phyloP scores from a whole-genome alignment of 2,113 vertebrate genomes.

The Leptobrachium ailaonicum region DNA sequence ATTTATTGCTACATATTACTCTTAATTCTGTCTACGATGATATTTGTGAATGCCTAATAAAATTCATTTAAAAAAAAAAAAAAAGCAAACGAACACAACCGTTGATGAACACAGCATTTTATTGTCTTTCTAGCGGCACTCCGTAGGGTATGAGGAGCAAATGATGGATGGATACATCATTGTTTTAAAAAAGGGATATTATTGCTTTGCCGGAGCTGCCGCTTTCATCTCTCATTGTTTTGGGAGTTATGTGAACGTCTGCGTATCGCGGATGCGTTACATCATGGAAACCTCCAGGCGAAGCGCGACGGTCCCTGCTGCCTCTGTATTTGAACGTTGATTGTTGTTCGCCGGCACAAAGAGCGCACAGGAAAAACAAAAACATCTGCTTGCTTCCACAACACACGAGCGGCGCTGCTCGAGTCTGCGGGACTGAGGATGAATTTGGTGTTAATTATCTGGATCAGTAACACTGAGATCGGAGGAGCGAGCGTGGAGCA shows the following conservation, averaged over 20 bases:
- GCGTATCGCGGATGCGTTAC: neutral
- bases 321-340: neutral
- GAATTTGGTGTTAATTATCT: constrained; percentile 30
- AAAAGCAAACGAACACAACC: no score
- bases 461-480: constrained; percentile 36
- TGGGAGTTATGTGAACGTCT: neutral
- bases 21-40: no score
- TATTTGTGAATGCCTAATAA: no score
- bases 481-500: neutral
- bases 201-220: no score
- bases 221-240: no score
- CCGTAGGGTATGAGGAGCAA: no score
- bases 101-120: no score
- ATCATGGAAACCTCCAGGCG: neutral
- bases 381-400: constrained; percentile 35
- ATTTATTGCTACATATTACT: no score
- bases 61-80: no score
- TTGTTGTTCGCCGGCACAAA: neutral
- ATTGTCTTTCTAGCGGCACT: no score
- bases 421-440: constrained; percentile 14
- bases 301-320: neutral
- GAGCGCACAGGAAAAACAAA: constrained; percentile 28
- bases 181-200: no score
- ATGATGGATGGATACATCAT: no score
- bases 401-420: constrained; percentile 17